Percentiles rank a stretch among this genome's conserved stretches.
phyloP scores from a whole-genome alignment of 64 coral and sea anemone species.

The Exaiptasia diaphana region DNA sequence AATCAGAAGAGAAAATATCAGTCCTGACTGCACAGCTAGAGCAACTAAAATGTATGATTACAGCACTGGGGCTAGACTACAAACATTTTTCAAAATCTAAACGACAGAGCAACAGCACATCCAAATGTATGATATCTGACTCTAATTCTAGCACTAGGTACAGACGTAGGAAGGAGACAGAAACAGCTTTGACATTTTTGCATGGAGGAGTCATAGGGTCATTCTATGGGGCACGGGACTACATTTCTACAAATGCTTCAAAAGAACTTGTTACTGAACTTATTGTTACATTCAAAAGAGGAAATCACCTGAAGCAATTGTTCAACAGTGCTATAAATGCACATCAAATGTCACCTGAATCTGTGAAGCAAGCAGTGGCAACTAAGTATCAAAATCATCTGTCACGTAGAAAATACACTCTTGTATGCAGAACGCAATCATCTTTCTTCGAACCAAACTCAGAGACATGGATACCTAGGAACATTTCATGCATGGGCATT shows the following conservation, averaged over 20 bases:
- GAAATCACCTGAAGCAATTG: constrained; percentile 21
- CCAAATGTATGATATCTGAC: not conserved
- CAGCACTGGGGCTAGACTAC: constrained; percentile 36
- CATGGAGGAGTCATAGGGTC: not conserved
- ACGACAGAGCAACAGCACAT: constrained; percentile 27
- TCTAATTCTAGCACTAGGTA: not conserved
- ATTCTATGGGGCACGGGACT: constrained; percentile 35
- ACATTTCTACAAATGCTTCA: constrained; percentile 1
- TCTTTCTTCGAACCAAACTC: not conserved
- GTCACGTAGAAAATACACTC: constrained; percentile 11
- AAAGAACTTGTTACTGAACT: constrained; percentile 30
- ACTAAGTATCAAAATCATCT: constrained; percentile 28
- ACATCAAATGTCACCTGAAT: constrained; percentile 5
- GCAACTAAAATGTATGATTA: constrained; percentile 42
- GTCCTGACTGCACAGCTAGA: constrained; percentile 16
- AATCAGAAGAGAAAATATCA: constrained; percentile 8
- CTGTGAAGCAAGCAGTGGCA: constrained; percentile 16
- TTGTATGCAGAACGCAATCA: not conserved
- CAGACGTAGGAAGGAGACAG: constrained; percentile 12
- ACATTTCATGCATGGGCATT: not conserved
- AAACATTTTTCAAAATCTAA: constrained; percentile 60
- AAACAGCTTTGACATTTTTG: constrained; percentile 1
- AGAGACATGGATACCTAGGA: not conserved
- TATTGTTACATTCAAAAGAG: constrained; percentile 34
- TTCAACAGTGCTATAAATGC: constrained; percentile 32